These are phyloP conservation scores for Hirudo medicinalis DNA, from an alignment of 1,140 invertebrate genomes.

Conservation along the genomic window DNA sequence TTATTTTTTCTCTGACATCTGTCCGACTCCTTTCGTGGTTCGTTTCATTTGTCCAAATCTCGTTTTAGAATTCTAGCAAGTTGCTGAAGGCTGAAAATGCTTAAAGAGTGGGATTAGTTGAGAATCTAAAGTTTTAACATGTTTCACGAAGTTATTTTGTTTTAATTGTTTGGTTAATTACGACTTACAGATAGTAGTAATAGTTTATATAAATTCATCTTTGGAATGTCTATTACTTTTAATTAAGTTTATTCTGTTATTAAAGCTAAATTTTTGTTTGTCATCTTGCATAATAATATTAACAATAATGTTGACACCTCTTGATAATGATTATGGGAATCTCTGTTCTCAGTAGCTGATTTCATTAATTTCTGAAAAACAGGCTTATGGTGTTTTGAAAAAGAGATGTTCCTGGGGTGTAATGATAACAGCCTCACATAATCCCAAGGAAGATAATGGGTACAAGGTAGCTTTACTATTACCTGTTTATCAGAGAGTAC, in stretches of 20 bases:
- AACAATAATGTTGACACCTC: background rate
- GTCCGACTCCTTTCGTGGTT: conserved; percentile 79
- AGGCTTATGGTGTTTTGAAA: conserved; percentile 60
- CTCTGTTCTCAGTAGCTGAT: background rate
- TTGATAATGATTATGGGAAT: background rate
- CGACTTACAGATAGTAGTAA: too few relatives aligned
- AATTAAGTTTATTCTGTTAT: too few relatives aligned
- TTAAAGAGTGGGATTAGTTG: background rate
- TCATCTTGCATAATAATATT: background rate
- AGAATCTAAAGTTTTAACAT: too few relatives aligned
- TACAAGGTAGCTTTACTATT: conserved; percentile 64
- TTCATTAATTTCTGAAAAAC: conserved; percentile 21
- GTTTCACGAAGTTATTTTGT: too few relatives aligned
- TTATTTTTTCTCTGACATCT: conserved; percentile 64
- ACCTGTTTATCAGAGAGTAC: too few relatives aligned
- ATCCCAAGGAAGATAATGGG: conserved; percentile 97
- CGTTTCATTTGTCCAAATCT: conserved; percentile 22
- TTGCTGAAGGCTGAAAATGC: background rate
- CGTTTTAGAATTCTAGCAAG: background rate
- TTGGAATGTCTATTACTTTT: too few relatives aligned
- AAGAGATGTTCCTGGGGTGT: conserved; percentile 64
- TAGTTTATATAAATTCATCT: too few relatives aligned
- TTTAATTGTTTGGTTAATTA: too few relatives aligned
- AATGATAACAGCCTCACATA: conserved; percentile 96
- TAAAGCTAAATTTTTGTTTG: background rate